A percentile compares a stretch with the other conserved stretches of the same genome.
Evolutionary conservation across 2,888 invertebrate genomes (phyloP).

Genomic region (Lepas anatifera): DNA sequence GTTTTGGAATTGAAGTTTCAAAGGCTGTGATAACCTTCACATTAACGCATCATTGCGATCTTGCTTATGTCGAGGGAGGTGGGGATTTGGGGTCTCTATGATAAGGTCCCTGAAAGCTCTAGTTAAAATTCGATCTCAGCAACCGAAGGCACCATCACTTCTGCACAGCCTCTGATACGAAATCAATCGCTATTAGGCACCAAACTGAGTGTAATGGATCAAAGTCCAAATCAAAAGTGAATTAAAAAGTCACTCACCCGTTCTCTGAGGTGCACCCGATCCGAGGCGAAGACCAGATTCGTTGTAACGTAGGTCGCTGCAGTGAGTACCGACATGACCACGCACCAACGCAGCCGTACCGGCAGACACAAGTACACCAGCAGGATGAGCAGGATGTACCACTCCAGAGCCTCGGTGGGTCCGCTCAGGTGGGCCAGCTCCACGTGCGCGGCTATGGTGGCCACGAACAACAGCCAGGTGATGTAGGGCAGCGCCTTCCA

Average conservation of each 20-base stretch:
- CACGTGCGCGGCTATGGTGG: slow-evolving; percentile 48
- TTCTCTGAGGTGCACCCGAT: not conserved
- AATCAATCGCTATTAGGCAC: too few species aligned
- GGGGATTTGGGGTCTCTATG: too few species aligned
- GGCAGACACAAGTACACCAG: slow-evolving; percentile 60
- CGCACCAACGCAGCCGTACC: slow-evolving; percentile 42
- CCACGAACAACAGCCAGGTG: slow-evolving; percentile 49
- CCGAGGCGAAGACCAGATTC: slow-evolving; percentile 6
- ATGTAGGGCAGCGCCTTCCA: slow-evolving; percentile 45
- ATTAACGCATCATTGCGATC: too few species aligned
- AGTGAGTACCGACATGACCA: slow-evolving; percentile 24
- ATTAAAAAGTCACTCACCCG: not conserved
- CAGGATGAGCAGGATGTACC: slow-evolving; percentile 57
- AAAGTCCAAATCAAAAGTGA: too few species aligned
- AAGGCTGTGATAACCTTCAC: too few species aligned
- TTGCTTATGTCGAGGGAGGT: too few species aligned
- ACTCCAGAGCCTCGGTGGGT: slow-evolving; percentile 51
- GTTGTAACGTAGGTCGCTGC: slow-evolving; percentile 23
- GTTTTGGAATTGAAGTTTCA: too few species aligned
- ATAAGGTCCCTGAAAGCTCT: too few species aligned
- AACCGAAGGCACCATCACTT: too few species aligned
- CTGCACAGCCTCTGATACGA: too few species aligned
- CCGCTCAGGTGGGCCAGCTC: slow-evolving; percentile 34
- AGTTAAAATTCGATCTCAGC: too few species aligned
- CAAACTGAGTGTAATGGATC: too few species aligned